Base-by-base conservation (phyloP, 2,888 invertebrate genomes). In the Lissonota sp. region DNA sequence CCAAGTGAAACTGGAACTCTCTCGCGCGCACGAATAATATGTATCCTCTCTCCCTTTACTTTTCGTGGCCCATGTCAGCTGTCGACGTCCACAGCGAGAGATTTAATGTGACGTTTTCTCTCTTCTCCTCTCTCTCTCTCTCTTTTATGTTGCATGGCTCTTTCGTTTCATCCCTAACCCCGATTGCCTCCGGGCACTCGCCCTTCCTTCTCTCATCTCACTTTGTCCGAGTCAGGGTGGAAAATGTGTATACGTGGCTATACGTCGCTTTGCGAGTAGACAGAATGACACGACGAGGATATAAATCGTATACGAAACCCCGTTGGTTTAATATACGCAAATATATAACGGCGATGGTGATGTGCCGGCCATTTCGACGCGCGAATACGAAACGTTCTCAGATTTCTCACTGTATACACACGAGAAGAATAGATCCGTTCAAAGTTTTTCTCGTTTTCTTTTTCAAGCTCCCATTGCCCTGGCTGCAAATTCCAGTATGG, bases 1-100 rank as follows among this genome's bases (percentile, higher is more conserved):
- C 74, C 71, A 72, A 79, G 72, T 69, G 76, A 78, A 80, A 72
- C 72, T 79, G 62, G 78, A 72, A 76, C 79, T 80, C 83, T 77
- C 72, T 57, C 69, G 60, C 55, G 16, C 69, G 72, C 42, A 70
- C 76, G 44, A 76, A 76, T 69, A 67, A 73, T 67, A 67, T 67
- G 66, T 75, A 58, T 66, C 57, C 44, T 67, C 58, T 16, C 46
- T 51, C 79, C 72, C 79, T 69, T 63, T 63, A 58, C 69, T 62
- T 73, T 66, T 69, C 70, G 70, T 60, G 67, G 60, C 64, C 57
- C 73, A 26, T 77, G 77, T 81, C 80, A 81, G 77, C 80, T 77
- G 80, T 81, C 80, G 72, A 73, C 76, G 73, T 77, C 64, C 72
- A 26, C 72, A 64, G 57, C 57, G 46, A 73, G 26, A 26, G 69